Evolutionary conservation across 2,113 vertebrate species (phyloP), one percentile per base, ranked within the genome.

Genomic region (Phylloscopus trochilus): DNA sequence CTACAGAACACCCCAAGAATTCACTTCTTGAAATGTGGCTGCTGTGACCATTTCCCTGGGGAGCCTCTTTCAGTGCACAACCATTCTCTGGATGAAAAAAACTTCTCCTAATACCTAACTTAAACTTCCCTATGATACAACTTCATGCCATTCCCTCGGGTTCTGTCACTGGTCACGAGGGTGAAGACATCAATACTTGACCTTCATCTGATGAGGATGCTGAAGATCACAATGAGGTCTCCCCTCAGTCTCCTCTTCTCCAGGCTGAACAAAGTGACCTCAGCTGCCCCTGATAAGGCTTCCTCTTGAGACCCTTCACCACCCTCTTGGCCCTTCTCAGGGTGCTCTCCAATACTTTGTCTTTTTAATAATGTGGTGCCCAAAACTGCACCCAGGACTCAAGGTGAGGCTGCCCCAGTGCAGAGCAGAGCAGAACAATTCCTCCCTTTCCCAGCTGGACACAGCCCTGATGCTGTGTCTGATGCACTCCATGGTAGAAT

Each of bases 321-420:
- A 47, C 37, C 21, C 8, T 47, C 0, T 0, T 62, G 17, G 24
- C 21, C 8, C 47, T 55, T 60, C 24, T 83, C 63, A 69, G 47
- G 30, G 31, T 30, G 30, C 21, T 76, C 30, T 60, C 46, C 20
- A 68, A 31, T 7, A 62, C 6, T 39, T 62, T 47, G 18, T 55
- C 39, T 60, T 41, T 89, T 39, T 47, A 55, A 55, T 15, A 31
- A 13, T 60, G 16, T 30, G 8, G 9, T 47, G n/a, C 11, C n/a
- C 46, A 35, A 41, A 75, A 35, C 62, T 62, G n/a, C 17, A 11
- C 41, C 41, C 30, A 47, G 55, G 30, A 60, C 21, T 41, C 4
- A 6, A 66, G 35, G 15, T 81, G 76, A 66, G 15, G 78, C 16
- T 0, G 0, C 11, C 13, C 13, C 78, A 52, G 19, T 46, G 52